phyloP scores from a whole-genome alignment of 23 tunicate genomes.

The Ascidia mentula region DNA sequence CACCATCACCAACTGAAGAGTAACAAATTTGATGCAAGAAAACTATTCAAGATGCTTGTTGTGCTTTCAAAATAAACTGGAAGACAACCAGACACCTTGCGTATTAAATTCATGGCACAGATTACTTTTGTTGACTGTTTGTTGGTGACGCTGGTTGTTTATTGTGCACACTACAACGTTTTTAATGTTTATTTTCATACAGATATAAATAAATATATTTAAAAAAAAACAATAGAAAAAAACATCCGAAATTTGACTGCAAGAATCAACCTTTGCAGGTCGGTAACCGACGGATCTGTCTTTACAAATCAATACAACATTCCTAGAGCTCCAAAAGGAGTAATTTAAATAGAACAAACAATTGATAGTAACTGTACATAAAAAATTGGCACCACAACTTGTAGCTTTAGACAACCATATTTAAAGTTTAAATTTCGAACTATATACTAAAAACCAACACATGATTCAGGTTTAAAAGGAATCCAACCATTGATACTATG shows the following conservation, averaged over 20 bases:
- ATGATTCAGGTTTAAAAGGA: too few species aligned
- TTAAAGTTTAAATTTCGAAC: too few species aligned
- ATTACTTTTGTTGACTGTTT: not conserved
- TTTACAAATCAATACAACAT: not conserved
- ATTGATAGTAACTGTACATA: too few species aligned
- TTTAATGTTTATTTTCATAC: not conserved
- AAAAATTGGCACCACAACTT: too few species aligned
- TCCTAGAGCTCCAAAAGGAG: not conserved
- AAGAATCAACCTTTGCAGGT: too few species aligned
- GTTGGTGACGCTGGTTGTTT: not conserved
- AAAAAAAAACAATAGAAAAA: not conserved
- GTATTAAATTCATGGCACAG: not conserved
- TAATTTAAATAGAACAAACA: too few species aligned
- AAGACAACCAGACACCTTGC: not conserved
- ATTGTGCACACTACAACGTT: not conserved
- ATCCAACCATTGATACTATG: too few species aligned
- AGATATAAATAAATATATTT: not conserved
- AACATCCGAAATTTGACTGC: too few species aligned
- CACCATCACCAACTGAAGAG: constrained; percentile 20
- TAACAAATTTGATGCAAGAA: not conserved
- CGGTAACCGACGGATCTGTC: too few species aligned
- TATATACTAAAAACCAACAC: too few species aligned
- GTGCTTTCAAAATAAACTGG: not conserved
- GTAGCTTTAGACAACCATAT: too few species aligned
- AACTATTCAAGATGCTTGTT: not conserved